These are phyloP conservation scores for Cirrhinus molitorella DNA, from an alignment of 2,797 vertebrate genomes.

Conservation along the genomic window DNA sequence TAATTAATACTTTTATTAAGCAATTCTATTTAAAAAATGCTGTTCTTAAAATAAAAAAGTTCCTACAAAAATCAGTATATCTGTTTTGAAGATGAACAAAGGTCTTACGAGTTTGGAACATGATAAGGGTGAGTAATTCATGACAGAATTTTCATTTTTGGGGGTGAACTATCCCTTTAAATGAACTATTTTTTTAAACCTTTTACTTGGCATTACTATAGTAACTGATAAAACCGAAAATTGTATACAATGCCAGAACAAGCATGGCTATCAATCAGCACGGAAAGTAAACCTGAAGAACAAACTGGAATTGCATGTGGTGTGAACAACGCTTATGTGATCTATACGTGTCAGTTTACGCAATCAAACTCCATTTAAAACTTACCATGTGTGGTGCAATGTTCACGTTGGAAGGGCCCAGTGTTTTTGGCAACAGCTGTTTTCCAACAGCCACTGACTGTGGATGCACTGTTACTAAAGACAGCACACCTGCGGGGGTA, in stretches of 20 bases:
- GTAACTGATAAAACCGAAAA: background rate
- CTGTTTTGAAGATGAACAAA: no score
- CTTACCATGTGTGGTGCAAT: constrained; percentile 98
- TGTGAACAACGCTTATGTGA: background rate
- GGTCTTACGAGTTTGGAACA: no score
- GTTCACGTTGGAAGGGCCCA: constrained; percentile 97
- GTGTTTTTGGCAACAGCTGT: constrained; percentile 98
- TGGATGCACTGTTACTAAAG: constrained; percentile 95
- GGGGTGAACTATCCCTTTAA: background rate
- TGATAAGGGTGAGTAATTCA: no score
- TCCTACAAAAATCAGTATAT: no score
- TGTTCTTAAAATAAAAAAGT: no score
- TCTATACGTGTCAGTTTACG: background rate
- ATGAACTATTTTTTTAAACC: no score
- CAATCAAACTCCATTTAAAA: background rate
- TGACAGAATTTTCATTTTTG: no score
- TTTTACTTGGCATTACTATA: no score
- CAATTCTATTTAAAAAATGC: no score
- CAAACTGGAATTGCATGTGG: background rate
- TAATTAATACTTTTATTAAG: no score
- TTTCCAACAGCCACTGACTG: constrained; percentile 90
- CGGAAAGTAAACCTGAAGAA: background rate
- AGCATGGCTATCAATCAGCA: background rate
- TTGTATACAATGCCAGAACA: background rate
- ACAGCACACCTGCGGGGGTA: constrained; percentile 87